Evolutionary conservation across 1,140 invertebrate genomes (phyloP).

Genomic region (Zaprionus ghesquierei): DNA sequence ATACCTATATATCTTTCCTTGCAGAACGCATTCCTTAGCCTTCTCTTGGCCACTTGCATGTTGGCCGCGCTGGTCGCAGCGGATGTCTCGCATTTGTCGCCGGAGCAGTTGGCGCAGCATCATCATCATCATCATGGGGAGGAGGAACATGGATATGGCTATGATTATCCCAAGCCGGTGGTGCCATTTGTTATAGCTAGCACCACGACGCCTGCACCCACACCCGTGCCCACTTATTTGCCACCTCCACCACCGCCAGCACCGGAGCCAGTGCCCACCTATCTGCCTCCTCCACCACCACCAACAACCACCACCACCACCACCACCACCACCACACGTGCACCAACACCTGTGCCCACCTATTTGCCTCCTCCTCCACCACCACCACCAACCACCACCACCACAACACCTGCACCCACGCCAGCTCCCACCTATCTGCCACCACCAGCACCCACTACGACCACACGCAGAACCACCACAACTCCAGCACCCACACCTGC

Average conservation of each 20-base stretch:
- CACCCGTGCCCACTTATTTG: constrained; percentile 60
- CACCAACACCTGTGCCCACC: constrained; percentile 40
- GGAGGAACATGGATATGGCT: constrained; percentile 68
- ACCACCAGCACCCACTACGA: constrained; percentile 25
- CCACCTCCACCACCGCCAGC: constrained; percentile 42
- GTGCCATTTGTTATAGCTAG: constrained; percentile 59
- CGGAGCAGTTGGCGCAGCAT: constrained; percentile 43
- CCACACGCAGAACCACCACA: constrained; percentile 24
- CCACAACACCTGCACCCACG: constrained; percentile 32
- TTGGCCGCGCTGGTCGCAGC: constrained; percentile 57
- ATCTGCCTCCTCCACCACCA: constrained; percentile 36
- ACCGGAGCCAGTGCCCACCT: constrained; percentile 37
- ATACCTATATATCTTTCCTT: not conserved
- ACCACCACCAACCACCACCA: not conserved
- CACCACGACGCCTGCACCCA: constrained; percentile 51
- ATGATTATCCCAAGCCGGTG: constrained; percentile 66
- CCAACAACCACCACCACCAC: constrained; percentile 11
- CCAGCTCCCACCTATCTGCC: constrained; percentile 50
- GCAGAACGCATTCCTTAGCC: constrained; percentile 49
- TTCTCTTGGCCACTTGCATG: constrained; percentile 44
- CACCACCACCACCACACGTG: constrained; percentile 36
- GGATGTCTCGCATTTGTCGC: constrained; percentile 70
- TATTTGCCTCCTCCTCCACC: constrained; percentile 44
- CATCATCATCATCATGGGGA: constrained; percentile 30
- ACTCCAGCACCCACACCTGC: constrained; percentile 41